Percentiles rank a stretch among this genome's conserved stretches.
phyloP scores from a whole-genome alignment of 2,113 vertebrate species.

The Dendrocopos noguchii region DNA sequence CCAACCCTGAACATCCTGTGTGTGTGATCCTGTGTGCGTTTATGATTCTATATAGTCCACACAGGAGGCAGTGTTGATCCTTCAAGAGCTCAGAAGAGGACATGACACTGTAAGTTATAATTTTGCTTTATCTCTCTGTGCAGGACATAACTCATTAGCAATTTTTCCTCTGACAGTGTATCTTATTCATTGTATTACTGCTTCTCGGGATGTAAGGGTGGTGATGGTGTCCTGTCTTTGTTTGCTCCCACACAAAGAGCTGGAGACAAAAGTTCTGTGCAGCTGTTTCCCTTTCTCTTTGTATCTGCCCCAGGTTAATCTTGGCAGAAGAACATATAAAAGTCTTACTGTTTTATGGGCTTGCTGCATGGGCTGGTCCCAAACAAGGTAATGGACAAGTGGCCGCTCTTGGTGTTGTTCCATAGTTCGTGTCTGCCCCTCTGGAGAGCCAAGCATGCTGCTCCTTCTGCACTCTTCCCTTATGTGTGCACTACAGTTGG shows the following conservation, averaged over 20 bases:
- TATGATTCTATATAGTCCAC: background rate
- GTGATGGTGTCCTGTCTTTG: background rate
- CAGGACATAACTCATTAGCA: background rate
- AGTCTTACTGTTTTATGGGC: background rate
- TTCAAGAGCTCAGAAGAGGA: background rate
- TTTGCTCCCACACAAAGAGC: background rate
- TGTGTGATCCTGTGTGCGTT: no score
- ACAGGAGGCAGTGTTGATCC: background rate
- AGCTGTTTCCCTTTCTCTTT: background rate
- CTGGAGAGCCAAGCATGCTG: background rate
- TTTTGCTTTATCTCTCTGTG: background rate
- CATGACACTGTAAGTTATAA: background rate
- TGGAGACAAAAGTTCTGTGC: background rate
- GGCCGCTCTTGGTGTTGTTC: background rate
- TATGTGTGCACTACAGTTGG: fast-evolving
- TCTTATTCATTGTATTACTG: background rate
- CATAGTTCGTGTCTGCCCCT: fast-evolving
- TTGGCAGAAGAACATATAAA: background rate
- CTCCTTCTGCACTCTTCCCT: background rate
- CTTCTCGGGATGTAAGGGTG: fast-evolving
- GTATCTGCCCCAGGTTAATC: background rate
- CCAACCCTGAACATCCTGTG: no score
- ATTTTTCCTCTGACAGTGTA: background rate
- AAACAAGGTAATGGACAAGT: background rate
- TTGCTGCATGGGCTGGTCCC: background rate